Conservation (phyloP, 2,888 invertebrate species). For the Napeogenes inachia region DNA sequence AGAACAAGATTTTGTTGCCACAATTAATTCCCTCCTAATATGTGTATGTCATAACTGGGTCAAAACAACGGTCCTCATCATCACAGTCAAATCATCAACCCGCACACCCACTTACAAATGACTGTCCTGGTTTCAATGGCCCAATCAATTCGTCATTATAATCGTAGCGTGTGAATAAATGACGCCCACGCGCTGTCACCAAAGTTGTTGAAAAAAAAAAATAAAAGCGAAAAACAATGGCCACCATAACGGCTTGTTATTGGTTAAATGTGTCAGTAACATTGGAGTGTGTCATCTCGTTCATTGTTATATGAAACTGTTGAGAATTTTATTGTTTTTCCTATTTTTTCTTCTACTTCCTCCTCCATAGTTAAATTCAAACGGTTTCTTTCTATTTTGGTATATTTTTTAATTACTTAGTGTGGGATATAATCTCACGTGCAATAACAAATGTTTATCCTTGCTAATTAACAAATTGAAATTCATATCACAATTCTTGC, state of each 20-base stretch:
- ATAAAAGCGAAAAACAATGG: conserved; percentile 69
- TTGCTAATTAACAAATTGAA: not conserved
- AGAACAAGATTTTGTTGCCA: not conserved
- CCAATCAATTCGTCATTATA: conserved; percentile 73
- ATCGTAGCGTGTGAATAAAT: conserved; percentile 60
- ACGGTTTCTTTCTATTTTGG: too few relatives aligned
- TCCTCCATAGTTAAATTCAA: too few relatives aligned
- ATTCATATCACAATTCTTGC: conserved; percentile 2
- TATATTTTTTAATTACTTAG: too few relatives aligned
- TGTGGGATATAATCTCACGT: too few relatives aligned
- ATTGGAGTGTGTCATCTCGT: not conserved
- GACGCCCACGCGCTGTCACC: conserved; percentile 56
- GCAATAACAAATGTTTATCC: not conserved
- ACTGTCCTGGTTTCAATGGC: conserved; percentile 58
- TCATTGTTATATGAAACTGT: not conserved
- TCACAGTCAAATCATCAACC: conserved; percentile 59
- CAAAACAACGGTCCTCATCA: conserved; percentile 58
- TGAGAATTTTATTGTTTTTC: conserved; percentile 1
- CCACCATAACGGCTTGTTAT: conserved; percentile 50
- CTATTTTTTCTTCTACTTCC: too few relatives aligned
- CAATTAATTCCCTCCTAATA: not conserved
- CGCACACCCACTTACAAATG: conserved; percentile 61
- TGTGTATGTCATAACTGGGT: conserved; percentile 40
- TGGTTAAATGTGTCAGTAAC: conserved; percentile 4
- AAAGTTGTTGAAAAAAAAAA: conserved; percentile 57